Evolutionary conservation across 1,140 invertebrate species (phyloP).

Genomic region (Trichomalopsis sarcophagae): DNA sequence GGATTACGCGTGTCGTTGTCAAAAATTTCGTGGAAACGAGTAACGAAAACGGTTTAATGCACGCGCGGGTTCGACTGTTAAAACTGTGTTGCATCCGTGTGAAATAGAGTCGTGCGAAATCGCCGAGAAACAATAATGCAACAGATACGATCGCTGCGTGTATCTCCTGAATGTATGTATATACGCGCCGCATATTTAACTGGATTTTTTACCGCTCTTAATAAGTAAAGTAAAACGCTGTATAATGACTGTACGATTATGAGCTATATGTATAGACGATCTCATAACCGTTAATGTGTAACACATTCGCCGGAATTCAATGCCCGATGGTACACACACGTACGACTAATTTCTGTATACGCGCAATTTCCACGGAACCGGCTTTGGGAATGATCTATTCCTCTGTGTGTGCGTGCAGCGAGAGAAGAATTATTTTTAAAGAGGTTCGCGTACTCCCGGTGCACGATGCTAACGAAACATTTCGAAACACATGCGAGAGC

Average conservation of each 20-base stretch:
- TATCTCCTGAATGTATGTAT: not conserved
- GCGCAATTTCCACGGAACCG: too few species aligned
- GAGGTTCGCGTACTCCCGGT: not conserved
- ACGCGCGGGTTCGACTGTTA: too few species aligned
- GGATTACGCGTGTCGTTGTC: not conserved
- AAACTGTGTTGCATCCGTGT: too few species aligned
- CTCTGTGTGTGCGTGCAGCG: too few species aligned
- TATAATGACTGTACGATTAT: constrained; percentile 19
- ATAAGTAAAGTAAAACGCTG: not conserved
- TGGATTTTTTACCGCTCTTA: not conserved
- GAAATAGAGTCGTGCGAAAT: not conserved
- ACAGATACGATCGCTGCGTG: constrained; percentile 18
- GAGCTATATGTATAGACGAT: not conserved
- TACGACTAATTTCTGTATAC: too few species aligned
- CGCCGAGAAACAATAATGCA: not conserved
- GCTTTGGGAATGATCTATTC: too few species aligned
- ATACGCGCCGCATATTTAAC: not conserved
- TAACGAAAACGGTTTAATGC: too few species aligned
- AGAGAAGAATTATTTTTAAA: not conserved
- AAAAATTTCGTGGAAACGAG: too few species aligned
- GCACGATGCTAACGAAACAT: not conserved
- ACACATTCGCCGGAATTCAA: not conserved
- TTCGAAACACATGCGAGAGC: not conserved
- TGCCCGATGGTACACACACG: too few species aligned
- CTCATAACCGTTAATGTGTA: not conserved